Percentiles rank a stretch among this genome's conserved stretches.
Evolutionary conservation across 1,140 invertebrate species (phyloP).

Genomic region (Trichomalopsis sarcophagae): DNA sequence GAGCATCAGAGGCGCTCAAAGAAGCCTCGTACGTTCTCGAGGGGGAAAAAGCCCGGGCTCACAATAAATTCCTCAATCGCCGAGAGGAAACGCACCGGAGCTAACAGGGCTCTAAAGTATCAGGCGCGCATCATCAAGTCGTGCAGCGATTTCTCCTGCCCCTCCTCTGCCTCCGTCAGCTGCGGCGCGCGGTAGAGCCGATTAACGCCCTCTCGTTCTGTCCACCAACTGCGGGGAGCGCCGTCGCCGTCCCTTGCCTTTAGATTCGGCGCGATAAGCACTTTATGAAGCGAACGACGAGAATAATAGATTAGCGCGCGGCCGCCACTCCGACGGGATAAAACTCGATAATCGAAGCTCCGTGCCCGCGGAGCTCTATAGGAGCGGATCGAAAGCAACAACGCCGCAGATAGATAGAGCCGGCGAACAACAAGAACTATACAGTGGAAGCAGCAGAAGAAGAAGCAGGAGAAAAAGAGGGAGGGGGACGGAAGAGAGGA

Average conservation of each 20-base stretch:
- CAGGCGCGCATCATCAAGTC: slow-evolving; percentile 31
- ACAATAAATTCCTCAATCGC: slow-evolving; percentile 50
- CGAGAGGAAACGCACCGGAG: slow-evolving; percentile 10
- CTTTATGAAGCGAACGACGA: slow-evolving; percentile 69
- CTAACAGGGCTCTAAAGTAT: slow-evolving; percentile 49
- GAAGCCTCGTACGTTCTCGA: slow-evolving; percentile 34
- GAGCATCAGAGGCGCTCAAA: not conserved
- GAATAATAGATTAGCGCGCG: slow-evolving; percentile 70
- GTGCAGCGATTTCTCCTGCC: slow-evolving; percentile 23
- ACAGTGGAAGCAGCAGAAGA: not conserved
- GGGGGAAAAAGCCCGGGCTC: not conserved
- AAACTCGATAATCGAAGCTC: slow-evolving; percentile 47
- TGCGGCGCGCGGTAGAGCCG: slow-evolving; percentile 56
- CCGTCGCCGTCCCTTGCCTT: slow-evolving; percentile 53
- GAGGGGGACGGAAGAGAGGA: not conserved
- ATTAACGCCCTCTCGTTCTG: slow-evolving; percentile 68
- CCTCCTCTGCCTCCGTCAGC: not conserved
- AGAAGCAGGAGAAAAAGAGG: not conserved
- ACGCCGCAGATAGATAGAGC: slow-evolving; percentile 33
- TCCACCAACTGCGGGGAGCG: slow-evolving; percentile 59
- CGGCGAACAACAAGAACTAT: not conserved
- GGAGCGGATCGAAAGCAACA: not conserved
- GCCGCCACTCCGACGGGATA: slow-evolving; percentile 42
- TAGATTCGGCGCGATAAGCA: slow-evolving; percentile 70
- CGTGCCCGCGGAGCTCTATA: not conserved